A percentile compares a stretch with the other conserved stretches of the same genome.
Conservation (phyloP, 2,888 invertebrate genomes). For the Drepanosiphum platanoidis region DNA sequence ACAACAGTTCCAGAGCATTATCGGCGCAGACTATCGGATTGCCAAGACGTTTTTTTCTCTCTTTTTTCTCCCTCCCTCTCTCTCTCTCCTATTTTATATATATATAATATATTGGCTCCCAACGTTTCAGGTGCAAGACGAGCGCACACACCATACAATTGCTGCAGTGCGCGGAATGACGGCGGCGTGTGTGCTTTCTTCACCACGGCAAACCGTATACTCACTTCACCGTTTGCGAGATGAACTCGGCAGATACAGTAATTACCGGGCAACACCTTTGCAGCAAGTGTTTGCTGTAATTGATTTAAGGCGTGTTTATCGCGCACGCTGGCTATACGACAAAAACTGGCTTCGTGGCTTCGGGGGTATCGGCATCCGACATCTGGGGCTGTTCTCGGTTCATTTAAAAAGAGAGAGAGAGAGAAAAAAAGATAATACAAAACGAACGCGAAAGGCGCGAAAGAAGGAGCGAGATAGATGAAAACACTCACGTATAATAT, state of each 20-base stretch:
- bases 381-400: slow-evolving; percentile 58
- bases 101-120: slow-evolving; percentile 31
- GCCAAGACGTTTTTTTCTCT: slow-evolving; percentile 25
- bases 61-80: background rate
- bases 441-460: slow-evolving; percentile 63
- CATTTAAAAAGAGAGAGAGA: slow-evolving; percentile 24
- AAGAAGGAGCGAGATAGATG: slow-evolving; percentile 60
- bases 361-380: slow-evolving; percentile 55
- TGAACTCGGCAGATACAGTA: slow-evolving; percentile 62
- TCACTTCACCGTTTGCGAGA: slow-evolving; percentile 37
- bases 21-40: slow-evolving; percentile 59
- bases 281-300: slow-evolving; percentile 60
- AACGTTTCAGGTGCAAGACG: slow-evolving; percentile 40
- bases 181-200: slow-evolving; percentile 37
- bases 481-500: slow-evolving; percentile 60
- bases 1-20: slow-evolving; percentile 58
- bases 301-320: slow-evolving; percentile 62
- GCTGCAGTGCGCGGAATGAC: slow-evolving; percentile 22
- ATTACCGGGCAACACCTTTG: slow-evolving; percentile 63
- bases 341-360: slow-evolving; percentile 59
- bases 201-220: background rate
- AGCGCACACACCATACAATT: slow-evolving; percentile 2
- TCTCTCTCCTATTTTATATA: slow-evolving; percentile 23
- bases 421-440: slow-evolving; percentile 51
- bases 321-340: slow-evolving; percentile 13